Evolutionary conservation across 2,113 vertebrate genomes (phyloP), one percentile per base, ranked within the genome.

Genomic region (Clarias magur): DNA sequence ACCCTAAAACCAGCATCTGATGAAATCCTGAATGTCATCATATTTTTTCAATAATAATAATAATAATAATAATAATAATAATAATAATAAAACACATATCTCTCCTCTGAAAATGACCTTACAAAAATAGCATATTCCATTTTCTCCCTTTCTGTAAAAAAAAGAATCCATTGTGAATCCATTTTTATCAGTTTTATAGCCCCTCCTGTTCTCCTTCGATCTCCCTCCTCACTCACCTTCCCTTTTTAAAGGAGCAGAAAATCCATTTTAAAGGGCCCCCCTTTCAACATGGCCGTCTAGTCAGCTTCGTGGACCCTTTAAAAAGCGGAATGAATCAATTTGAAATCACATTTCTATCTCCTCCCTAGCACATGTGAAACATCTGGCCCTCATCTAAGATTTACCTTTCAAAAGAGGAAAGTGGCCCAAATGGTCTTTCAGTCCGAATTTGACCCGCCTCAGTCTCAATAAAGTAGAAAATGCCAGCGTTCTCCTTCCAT

Each of bases 211-310:
- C 59, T 38, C 83, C 70, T 59, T 53, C 59, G 12, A 34, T 34
- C 34, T 34, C 59, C 56, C 21, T 63, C 68, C 27, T 85, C 68
- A 82, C 70, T 89, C 90, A 90, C 89, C 67, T 38, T 67, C n/a
- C 54, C 67, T 85, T 65, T 89, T 90, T 91, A 92, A 93, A 92
- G 90, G 89, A 83, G 91, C 83, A 91, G 90, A 94, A 95, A 93
- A 95, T 95, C 92, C 65, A 94, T 95, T 95, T 94, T 90, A 93
- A 93, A 90, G 90, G 92, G 76, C 53, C 73, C 78, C 42, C 73
- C 25, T 27, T 83, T 85, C 83, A 92, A 93, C 93, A 90, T 89
- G 87, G 79, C 92, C 90, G 90, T 88, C 89, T 91, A 89, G 84
- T 70, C 54, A 0, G 86, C 86, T 30, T 90, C 87, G 89, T 89